Evolutionary conservation across 92 coral and sea anemone genomes (phyloP), one percentile per base, ranked within the genome.

Genomic region (Phenganax subtilis): DNA sequence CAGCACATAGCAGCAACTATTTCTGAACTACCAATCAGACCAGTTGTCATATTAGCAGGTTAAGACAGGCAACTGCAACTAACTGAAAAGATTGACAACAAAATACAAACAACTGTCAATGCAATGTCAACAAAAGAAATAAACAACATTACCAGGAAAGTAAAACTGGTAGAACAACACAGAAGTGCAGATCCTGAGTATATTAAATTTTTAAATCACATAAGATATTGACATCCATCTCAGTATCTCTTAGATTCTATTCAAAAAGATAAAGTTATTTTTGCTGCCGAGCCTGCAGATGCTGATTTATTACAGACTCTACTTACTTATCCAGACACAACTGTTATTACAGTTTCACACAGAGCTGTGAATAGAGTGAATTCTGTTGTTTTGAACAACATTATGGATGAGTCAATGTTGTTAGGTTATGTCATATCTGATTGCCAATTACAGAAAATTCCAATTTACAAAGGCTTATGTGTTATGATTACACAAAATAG

Each of bases 401-500:
- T 67, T 57, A 59, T 80, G 27, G 67, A 80, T 0, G 14, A 29
- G 9, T 70, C 3, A 3, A 3, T 16, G 10, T 16, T 55, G 6
- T 71, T 62, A 16, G 66, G 69, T 6, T 11, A 75, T 47, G 60
- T 80, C 9, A 6, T 51, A 7, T 80, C 72, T 17, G 84, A 80
- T 71, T 65, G 71, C 58, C 67, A 54, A 3, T 31, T 57, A 6
- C 72, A 27, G 25, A 31, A 15, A 27, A 69, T 58, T 10, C 85
- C 85, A 1, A 0, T 55, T 53, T 71, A 70, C 52, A 51, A 75
- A 11, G 85, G 80, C 7, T 55, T 82, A 71, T 0, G 71, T 0
- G 80, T 82, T 8, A 57, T 71, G 71, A 73, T 82, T 14, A 82
- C 85, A 2, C 80, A 73, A 44, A 82, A 82, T 44, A 62, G 71